These are phyloP conservation scores for Conus ventricosus DNA, from an alignment of 1,140 invertebrate species.

Conservation along the genomic window DNA sequence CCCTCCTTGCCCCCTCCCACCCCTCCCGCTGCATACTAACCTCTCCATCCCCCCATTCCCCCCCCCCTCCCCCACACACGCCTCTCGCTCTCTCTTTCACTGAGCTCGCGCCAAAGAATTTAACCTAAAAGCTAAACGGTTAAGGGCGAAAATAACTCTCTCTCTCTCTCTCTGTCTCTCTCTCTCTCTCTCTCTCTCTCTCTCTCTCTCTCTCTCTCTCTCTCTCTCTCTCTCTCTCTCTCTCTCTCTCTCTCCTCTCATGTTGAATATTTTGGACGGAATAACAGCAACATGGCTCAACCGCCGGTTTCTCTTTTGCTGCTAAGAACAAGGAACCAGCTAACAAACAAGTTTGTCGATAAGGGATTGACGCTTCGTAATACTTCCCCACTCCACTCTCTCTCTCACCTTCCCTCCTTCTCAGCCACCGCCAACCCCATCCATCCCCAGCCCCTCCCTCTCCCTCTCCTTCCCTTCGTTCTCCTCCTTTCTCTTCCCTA, in stretches of 20 bases:
- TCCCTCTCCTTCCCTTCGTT: background rate
- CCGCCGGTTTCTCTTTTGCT: background rate
- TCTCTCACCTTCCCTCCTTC: background rate
- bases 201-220: background rate
- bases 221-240: background rate
- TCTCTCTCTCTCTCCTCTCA: background rate
- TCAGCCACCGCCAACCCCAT: background rate
- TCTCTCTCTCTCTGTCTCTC: background rate
- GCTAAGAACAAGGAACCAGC: background rate
- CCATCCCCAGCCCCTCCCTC: background rate
- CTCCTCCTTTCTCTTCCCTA: background rate
- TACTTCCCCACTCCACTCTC: background rate
- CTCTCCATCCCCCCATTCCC: no score
- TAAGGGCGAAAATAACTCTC: background rate
- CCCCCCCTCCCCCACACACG: no score
- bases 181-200: background rate
- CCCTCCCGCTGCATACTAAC: no score
- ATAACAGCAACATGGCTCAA: background rate
- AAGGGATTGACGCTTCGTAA: slow-evolving; percentile 11
- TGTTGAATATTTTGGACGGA: background rate
- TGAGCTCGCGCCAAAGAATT: no score
- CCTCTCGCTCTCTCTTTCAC: no score
- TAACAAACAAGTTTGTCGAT: slow-evolving; percentile 27
- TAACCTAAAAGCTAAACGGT: no score
- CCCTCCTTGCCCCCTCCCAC: no score